Evolutionary conservation across 2,888 invertebrate species (phyloP), one percentile per base, ranked within the genome.

Genomic region (Phaedon cochleariae): DNA sequence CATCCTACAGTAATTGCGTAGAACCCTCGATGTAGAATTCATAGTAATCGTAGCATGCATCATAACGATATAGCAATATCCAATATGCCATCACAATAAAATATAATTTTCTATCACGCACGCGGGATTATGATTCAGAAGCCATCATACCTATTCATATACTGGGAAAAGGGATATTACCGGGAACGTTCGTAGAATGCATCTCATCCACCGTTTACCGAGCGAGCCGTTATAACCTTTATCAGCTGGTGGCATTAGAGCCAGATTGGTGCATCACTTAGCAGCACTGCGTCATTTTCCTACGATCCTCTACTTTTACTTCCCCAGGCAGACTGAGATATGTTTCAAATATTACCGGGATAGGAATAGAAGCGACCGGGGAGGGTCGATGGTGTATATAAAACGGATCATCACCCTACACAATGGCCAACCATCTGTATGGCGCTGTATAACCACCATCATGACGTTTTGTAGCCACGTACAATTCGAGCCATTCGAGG

Each of bases 41-140:
- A n/a, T n/a, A 26, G 26, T 7, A 26, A 5, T 26, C 65, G 65
- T 72, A 67, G 69, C 68, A 72, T 73, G 72, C 69, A 67, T 71
- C 68, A 70, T 64, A 68, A 71, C 58, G 51, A 46, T 46, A 31
- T 49, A 54, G 64, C 60, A 54, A 66, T 68, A 68, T 67, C 68
- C 54, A 59, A 58, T 67, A 60, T 52, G 21, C 67, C 64, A 59
- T 61, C 63, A 67, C 72, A 76, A 75, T 79, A 78, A 77, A 41
- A 79, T 75, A 77, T 78, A 80, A 79, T 78, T 80, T 76, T 76
- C 72, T 76, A 78, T 79, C 77, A 77, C 76, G 78, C 77, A 75
- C 77, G 73, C 75, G 34, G 74, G 74, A 77, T 79, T 78, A 80
- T 77, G 79, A 79, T 80, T 79, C 78, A 78, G 77, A 75, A 75